phyloP scores from a whole-genome alignment of 2,113 vertebrate species.

The Callopanchax toddi region DNA sequence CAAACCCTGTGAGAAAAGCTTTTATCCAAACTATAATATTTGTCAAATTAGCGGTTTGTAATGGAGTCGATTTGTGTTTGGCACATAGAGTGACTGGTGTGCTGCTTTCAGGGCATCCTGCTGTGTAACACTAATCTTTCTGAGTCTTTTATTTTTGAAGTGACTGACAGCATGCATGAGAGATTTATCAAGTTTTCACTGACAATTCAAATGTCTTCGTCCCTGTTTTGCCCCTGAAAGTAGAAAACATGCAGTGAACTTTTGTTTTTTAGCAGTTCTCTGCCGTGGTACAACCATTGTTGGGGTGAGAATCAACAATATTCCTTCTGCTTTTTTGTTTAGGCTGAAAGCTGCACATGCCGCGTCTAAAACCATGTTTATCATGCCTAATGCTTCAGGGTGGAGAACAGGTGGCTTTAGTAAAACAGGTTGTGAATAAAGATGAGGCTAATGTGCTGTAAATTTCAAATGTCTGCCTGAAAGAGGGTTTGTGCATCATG shows the following conservation, averaged over 20 bases:
- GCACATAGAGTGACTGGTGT: slow-evolving; percentile 18
- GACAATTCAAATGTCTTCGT: neutral
- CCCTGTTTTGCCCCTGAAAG: neutral
- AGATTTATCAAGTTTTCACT: neutral
- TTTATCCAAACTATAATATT: slow-evolving; percentile 3
- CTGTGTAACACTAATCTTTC: slow-evolving; percentile 15
- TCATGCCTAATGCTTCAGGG: slow-evolving; percentile 42
- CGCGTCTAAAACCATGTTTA: slow-evolving; percentile 42
- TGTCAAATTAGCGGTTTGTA: slow-evolving; percentile 16
- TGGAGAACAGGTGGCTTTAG: slow-evolving; percentile 49
- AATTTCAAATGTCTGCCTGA: slow-evolving; percentile 32
- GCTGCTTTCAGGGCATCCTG: slow-evolving; percentile 17
- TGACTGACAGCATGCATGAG: neutral
- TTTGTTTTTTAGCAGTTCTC: neutral
- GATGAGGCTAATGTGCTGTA: slow-evolving; percentile 50
- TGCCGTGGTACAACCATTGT: neutral
- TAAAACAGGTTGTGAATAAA: slow-evolving; percentile 66
- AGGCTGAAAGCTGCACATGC: slow-evolving; percentile 33
- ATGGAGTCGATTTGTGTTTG: slow-evolving; percentile 22
- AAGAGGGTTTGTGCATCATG: slow-evolving; percentile 10
- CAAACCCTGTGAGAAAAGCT: neutral
- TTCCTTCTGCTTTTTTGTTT: slow-evolving; percentile 19
- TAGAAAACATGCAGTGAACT: neutral
- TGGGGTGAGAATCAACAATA: neutral
- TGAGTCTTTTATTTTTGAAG: slow-evolving; percentile 27